Base-by-base conservation (phyloP, 2,797 vertebrate species). In the Sebastiscus tertius region DNA sequence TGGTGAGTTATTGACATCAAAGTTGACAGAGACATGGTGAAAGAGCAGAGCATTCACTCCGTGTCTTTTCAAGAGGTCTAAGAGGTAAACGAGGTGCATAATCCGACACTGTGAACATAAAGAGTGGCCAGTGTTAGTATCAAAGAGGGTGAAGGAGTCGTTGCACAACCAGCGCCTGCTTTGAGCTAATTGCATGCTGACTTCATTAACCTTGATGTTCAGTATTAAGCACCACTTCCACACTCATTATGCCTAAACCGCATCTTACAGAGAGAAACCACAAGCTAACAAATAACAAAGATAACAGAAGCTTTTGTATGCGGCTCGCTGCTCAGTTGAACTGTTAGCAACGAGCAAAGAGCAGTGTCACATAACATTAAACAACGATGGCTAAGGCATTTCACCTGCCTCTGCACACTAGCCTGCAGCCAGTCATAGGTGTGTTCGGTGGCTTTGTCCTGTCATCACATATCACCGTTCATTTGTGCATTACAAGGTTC, bases 131-230 rank as follows among this genome's bases (percentile, higher is more conserved):
- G 74, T 54, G 74, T 83, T 80, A 13, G 27, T 85, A 90, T 89
- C 82, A 88, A 89, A 86, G 84, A 67, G 61, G 77, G 46, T 13
- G 75, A 83, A 55, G 64, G 77, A 81, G 77, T 83, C 77, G 74
- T 52, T 77, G 82, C 60, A 77, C 69, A 84, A 78, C 63, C 79
- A 83, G 90, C 69, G 87, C 82, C 85, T 55, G 82, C 84, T 87
- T 87, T 76, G 63, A 86, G 80, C 84, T 92, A 93, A 93, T 88
- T 90, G 90, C 86, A 83, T 18, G 42, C 85, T 80, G 88, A 88
- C 88, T 90, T 92, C 86, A 90, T 94, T 93, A 93, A 92, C 89
- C 91, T 89, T 90, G 91, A 93, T 84, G 75, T 76, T 87, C 72
- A 7, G 81, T 77, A 84, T 78, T 76, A 91, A 87, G 84, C 52